phyloP scores from a whole-genome alignment of 1,140 invertebrate genomes.

The Pinna nobilis region DNA sequence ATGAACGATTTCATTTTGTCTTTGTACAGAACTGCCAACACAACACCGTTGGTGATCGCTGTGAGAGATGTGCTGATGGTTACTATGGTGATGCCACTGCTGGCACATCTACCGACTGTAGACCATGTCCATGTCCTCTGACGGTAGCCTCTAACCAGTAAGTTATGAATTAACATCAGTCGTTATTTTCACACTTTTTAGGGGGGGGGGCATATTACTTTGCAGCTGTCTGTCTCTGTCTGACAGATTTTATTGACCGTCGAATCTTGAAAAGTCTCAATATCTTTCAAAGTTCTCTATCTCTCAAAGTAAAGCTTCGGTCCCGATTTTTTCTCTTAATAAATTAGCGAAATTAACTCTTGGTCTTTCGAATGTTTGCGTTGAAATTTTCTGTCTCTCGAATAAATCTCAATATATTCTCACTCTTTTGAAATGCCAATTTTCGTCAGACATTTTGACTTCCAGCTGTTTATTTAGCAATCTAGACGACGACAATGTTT shows the following conservation, averaged over 20 bases:
- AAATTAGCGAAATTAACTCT: too few relatives aligned
- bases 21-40: constrained; percentile 66
- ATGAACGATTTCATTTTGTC: constrained; percentile 21
- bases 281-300: too few relatives aligned
- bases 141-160: constrained; percentile 68
- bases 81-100: constrained; percentile 76
- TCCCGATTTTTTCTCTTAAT: too few relatives aligned
- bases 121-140: constrained; percentile 72
- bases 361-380: too few relatives aligned
- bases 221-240: background rate
- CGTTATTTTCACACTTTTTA: background rate
- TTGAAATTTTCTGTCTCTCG: too few relatives aligned
- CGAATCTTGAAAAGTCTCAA: background rate
- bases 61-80: constrained; percentile 71
- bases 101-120: constrained; percentile 76
- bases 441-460: too few relatives aligned
- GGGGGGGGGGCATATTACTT: background rate
- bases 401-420: too few relatives aligned
- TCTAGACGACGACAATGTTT: too few relatives aligned
- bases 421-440: too few relatives aligned
- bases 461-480: too few relatives aligned
- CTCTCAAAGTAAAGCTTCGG: too few relatives aligned
- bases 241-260: background rate
- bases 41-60: constrained; percentile 73
- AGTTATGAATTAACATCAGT: too few relatives aligned